These are phyloP conservation scores for Rhingia rostrata DNA, from an alignment of 2,888 invertebrate species.

Conservation along the genomic window DNA sequence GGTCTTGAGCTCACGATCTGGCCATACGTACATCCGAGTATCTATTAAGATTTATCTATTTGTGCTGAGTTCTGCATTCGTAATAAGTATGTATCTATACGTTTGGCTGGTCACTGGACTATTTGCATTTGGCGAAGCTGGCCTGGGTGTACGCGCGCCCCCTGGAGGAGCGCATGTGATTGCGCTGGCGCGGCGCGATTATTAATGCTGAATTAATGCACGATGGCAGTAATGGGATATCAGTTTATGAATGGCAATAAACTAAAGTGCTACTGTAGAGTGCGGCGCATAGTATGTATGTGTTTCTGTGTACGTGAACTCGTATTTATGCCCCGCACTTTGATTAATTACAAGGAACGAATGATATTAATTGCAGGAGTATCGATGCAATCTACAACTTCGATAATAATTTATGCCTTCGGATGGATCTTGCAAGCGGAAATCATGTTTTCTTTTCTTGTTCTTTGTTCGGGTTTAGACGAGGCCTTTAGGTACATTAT, in stretches of 20 bases:
- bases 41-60: constrained; percentile 73
- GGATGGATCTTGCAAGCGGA: constrained; percentile 52
- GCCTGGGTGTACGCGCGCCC: constrained; percentile 1
- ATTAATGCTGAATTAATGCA: constrained; percentile 70
- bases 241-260: constrained; percentile 71
- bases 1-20: constrained; percentile 4
- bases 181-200: constrained; percentile 41
- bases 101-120: constrained; percentile 45
- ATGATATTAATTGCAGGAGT: constrained; percentile 66
- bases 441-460: constrained; percentile 8
- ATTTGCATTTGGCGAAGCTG: constrained; percentile 45
- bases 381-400: constrained; percentile 52
- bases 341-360: constrained; percentile 66
- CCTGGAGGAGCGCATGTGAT: neutral
- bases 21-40: constrained; percentile 38
- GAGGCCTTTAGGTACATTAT: neutral
- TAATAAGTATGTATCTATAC: constrained; percentile 49
- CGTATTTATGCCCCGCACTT: constrained; percentile 56
- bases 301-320: neutral
- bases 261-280: constrained; percentile 71
- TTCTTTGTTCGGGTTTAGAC: neutral
- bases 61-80: constrained; percentile 66
- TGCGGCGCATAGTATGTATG: neutral
- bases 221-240: constrained; percentile 72
- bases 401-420: constrained; percentile 60